Evolutionary conservation across 35 echinoderm and acorn worm genomes (phyloP).

Genomic region (Chiridota heheva): DNA sequence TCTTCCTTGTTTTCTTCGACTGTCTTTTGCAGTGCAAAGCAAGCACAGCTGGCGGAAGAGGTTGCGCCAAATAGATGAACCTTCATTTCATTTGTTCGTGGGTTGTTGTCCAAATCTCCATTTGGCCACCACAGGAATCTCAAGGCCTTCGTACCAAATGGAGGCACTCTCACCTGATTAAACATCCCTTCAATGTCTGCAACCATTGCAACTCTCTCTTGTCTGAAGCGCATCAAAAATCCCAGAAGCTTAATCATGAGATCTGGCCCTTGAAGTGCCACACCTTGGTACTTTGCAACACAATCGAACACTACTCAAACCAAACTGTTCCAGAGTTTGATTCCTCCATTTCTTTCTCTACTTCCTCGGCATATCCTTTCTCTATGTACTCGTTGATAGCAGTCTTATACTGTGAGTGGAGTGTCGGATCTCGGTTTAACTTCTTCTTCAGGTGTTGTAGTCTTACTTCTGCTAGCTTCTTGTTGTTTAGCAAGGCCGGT

Average conservation of each 20-base stretch:
- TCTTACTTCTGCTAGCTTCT: slow-evolving; percentile 2
- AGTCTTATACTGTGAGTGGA: slow-evolving; percentile 44
- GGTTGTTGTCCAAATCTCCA: slow-evolving; percentile 26
- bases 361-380: slow-evolving; percentile 36
- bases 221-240: slow-evolving; percentile 12
- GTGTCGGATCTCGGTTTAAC: slow-evolving; percentile 33
- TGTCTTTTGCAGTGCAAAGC: slow-evolving; percentile 44
- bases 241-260: slow-evolving; percentile 11
- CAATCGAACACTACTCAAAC: slow-evolving; percentile 36
- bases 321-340: background rate
- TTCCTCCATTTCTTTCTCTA: background rate
- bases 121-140: slow-evolving; percentile 59
- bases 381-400: slow-evolving; percentile 47
- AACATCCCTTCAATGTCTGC: slow-evolving; percentile 28
- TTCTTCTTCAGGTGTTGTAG: slow-evolving; percentile 43
- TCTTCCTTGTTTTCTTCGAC: slow-evolving; percentile 17
- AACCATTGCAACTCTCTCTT: slow-evolving; percentile 22
- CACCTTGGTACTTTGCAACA: background rate
- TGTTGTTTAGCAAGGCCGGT: slow-evolving; percentile 57
- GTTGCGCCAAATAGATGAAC: slow-evolving; percentile 59
- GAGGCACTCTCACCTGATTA: slow-evolving; percentile 20
- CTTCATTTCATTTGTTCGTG: slow-evolving; percentile 19
- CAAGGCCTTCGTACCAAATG: slow-evolving; percentile 2
- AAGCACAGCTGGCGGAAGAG: slow-evolving; percentile 53
- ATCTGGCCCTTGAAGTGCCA: slow-evolving; percentile 32